phyloP scores from a whole-genome alignment of 1,140 invertebrate genomes.

The Melanaphis sacchari region DNA sequence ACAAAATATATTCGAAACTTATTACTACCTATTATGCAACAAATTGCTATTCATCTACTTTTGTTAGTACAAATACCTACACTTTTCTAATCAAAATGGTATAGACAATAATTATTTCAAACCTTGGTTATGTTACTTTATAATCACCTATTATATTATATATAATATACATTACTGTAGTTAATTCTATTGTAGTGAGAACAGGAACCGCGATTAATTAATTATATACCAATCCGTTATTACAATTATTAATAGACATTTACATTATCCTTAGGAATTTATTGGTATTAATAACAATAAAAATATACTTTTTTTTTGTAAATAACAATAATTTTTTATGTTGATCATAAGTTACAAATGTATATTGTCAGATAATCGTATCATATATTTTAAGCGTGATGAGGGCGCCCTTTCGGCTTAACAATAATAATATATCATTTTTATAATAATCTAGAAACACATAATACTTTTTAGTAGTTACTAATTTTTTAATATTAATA shows the following conservation, averaged over 20 bases:
- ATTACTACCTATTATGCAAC: neutral
- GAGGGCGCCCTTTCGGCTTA: neutral
- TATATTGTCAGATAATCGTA: neutral
- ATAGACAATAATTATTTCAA: neutral
- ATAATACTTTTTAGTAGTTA: neutral
- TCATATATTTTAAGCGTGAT: neutral
- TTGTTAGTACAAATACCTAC: neutral
- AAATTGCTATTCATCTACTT: neutral
- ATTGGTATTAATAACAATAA: neutral
- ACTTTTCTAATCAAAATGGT: neutral
- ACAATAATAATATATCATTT: neutral
- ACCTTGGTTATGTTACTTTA: neutral
- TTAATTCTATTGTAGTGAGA: neutral
- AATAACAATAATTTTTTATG: neutral
- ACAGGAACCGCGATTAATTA: neutral
- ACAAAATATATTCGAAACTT: neutral
- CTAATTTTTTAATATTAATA: neutral
- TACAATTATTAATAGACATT: neutral
- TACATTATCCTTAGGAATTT: neutral
- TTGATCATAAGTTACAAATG: neutral
- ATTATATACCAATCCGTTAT: neutral
- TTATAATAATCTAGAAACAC: neutral
- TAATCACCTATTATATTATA: neutral
- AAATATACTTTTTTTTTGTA: neutral
- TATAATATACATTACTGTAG: neutral